phyloP scores from a whole-genome alignment of 2,888 invertebrate genomes.

The Macrosoma leucophasiata region DNA sequence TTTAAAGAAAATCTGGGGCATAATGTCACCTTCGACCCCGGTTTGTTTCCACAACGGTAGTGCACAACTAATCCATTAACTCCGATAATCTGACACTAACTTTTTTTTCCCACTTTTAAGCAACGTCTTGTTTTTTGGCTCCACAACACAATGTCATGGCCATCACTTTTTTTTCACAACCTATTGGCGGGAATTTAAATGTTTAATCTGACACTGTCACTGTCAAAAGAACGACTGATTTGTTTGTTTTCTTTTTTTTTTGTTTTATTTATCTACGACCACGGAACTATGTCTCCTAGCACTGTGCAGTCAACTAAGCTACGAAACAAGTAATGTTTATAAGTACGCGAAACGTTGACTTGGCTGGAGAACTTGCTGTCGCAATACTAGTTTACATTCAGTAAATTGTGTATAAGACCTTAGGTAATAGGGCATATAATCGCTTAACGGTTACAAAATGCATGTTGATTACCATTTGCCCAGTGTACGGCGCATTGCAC shows the following conservation, averaged over 20 bases:
- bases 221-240: too few relatives aligned
- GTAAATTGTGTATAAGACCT: constrained; percentile 26
- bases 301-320: constrained; percentile 60
- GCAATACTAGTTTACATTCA: constrained; percentile 36
- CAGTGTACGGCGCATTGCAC: constrained; percentile 47
- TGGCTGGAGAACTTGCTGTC: constrained; percentile 49
- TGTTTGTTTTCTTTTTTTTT: too few relatives aligned
- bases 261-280: too few relatives aligned
- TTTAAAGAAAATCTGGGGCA: constrained; percentile 74
- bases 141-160: constrained; percentile 26
- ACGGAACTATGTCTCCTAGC: constrained; percentile 61
- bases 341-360: constrained; percentile 66
- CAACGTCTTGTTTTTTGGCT: constrained; percentile 23
- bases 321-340: constrained; percentile 62
- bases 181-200: constrained; percentile 22
- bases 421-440: constrained; percentile 31
- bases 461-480: constrained; percentile 39
- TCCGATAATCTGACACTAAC: constrained; percentile 3
- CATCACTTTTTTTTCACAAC: constrained; percentile 15
- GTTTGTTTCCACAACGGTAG: constrained; percentile 14
- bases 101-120: constrained; percentile 13
- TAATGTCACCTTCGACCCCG: constrained; percentile 46
- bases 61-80: constrained; percentile 11
- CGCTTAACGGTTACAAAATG: constrained; percentile 23
- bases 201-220: constrained; percentile 9